A percentile compares a stretch with the other conserved stretches of the same genome.
Conservation (phyloP, 2,797 vertebrate species). For the Myotis vivesi region DNA sequence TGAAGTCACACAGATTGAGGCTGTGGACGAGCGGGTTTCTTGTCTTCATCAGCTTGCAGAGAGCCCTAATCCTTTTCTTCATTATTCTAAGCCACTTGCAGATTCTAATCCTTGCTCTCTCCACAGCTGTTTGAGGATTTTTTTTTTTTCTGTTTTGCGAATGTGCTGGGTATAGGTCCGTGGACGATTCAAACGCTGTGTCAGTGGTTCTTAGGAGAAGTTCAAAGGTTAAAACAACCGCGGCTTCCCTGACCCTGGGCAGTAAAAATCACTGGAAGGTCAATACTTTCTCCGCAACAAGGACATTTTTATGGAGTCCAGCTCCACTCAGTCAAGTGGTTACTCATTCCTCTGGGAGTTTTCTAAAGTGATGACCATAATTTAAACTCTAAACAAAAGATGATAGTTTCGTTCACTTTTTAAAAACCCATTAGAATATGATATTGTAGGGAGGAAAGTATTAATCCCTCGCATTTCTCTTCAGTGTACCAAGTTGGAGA, state of each 20-base stretch:
- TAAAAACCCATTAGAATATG: not conserved
- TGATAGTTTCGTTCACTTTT: not conserved
- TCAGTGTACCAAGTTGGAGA: not conserved
- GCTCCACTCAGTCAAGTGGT: not conserved
- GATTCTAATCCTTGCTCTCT: constrained; percentile 64
- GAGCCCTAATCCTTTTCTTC: constrained; percentile 55
- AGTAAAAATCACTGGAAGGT: not conserved
- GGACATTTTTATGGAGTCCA: not conserved
- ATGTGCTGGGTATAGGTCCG: not conserved
- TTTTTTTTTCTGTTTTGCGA: constrained; percentile 42
- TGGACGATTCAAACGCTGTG: not conserved
- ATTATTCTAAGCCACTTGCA: constrained; percentile 70
- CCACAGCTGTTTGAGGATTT: constrained; percentile 69
- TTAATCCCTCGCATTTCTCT: not conserved
- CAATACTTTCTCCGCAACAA: not conserved
- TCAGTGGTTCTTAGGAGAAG: not conserved
- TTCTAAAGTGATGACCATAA: not conserved
- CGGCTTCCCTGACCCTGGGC: not conserved
- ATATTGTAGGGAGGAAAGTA: not conserved
- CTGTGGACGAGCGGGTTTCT: constrained; percentile 54
- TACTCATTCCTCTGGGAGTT: not conserved
- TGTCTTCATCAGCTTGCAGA: constrained; percentile 27
- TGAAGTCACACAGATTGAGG: constrained; percentile 40
- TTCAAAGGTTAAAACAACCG: not conserved
- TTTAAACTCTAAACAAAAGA: constrained; percentile 2